Conservation (phyloP, 2,113 vertebrate genomes). For the Leptodactylus fuscus region DNA sequence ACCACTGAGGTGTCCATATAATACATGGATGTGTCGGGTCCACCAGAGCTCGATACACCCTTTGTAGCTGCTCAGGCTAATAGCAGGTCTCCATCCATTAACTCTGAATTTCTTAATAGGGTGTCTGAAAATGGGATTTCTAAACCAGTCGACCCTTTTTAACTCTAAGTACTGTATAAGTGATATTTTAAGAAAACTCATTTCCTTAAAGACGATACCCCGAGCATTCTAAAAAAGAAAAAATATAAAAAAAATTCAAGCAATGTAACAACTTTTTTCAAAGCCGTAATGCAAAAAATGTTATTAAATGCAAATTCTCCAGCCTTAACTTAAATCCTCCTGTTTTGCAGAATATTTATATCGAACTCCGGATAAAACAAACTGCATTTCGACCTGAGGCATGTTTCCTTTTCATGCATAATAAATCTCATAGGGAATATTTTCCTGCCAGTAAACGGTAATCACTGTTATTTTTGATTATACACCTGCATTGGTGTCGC, state of each 20-base stretch:
- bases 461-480: slow-evolving; percentile 18
- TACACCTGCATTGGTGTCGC: background rate
- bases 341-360: slow-evolving; percentile 28
- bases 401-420: slow-evolving; percentile 18
- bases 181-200: too few relatives aligned
- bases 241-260: background rate
- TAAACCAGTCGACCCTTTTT: background rate
- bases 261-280: background rate
- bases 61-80: background rate
- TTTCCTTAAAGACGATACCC: background rate
- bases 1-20: background rate
- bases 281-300: background rate
- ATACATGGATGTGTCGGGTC: background rate
- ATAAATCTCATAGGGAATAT: slow-evolving; percentile 32
- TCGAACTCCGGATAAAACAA: slow-evolving; percentile 1
- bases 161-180: too few relatives aligned
- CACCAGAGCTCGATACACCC: background rate
- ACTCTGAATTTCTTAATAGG: background rate
- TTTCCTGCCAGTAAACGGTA: slow-evolving; percentile 11
- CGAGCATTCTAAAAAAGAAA: background rate
- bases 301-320: background rate
- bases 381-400: background rate
- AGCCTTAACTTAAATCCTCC: background rate
- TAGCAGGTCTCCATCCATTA: background rate
- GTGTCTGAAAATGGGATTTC: background rate